These are phyloP conservation scores for human DNA, from an alignment of 2,113 vertebrate genomes.

Conservation along the genomic window DNA sequence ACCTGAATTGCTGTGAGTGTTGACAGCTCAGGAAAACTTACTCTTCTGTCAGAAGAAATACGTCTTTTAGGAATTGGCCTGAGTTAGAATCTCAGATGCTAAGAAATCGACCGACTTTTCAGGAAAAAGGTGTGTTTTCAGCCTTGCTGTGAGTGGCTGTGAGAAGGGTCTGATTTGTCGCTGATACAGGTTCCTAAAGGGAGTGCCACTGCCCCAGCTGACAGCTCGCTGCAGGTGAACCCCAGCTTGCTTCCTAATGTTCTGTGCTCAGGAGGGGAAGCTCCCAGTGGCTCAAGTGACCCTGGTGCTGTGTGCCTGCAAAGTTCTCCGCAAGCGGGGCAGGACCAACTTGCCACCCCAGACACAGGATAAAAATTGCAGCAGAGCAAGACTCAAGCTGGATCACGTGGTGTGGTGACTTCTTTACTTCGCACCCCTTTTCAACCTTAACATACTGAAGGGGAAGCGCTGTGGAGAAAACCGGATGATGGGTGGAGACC, in stretches of 20 bases:
- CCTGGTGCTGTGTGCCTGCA: neutral
- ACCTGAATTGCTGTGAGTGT: too few relatives aligned
- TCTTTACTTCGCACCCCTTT: too few relatives aligned
- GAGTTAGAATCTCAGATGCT: neutral
- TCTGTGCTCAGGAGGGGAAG: neutral
- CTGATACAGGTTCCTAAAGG: too few relatives aligned
- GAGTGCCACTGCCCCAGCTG: too few relatives aligned
- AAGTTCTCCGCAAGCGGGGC: neutral
- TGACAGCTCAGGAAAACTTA: neutral
- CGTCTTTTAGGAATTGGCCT: neutral
- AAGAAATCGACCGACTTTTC: neutral
- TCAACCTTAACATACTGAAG: too few relatives aligned
- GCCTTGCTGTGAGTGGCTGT: neutral
- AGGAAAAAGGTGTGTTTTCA: neutral
- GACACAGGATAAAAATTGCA: neutral
- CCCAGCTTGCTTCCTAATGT: too few relatives aligned
- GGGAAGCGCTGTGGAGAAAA: neutral
- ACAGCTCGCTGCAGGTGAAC: neutral
- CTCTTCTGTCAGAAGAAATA: neutral
- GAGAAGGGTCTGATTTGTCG: too few relatives aligned
- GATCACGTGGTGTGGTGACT: accelerated
- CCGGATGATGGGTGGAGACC: accelerated
- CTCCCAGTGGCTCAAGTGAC: neutral
- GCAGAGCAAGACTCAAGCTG: accelerated
- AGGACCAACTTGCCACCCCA: neutral